A percentile compares a stretch with the other conserved stretches of the same genome.
These are phyloP conservation scores for Scartelaos histophorus DNA, from an alignment of 2,113 vertebrate genomes.

Conservation along the genomic window DNA sequence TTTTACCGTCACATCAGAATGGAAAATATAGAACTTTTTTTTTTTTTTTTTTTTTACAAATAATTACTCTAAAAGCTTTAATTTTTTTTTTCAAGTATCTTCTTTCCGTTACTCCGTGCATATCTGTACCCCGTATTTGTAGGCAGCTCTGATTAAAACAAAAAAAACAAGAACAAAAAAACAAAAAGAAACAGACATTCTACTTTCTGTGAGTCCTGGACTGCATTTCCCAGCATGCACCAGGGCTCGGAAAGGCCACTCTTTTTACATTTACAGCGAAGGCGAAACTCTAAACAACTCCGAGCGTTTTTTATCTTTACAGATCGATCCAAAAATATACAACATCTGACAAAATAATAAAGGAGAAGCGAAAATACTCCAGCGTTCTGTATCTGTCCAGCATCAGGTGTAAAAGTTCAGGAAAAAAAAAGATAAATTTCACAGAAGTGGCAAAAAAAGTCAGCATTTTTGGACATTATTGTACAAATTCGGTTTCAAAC, in stretches of 20 bases:
- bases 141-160: constrained; percentile 18
- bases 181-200: neutral
- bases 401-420: neutral
- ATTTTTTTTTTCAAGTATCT: neutral
- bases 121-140: neutral
- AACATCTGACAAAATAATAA: neutral
- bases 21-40: too few relatives aligned
- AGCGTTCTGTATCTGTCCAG: neutral
- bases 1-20: too few relatives aligned
- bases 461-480: neutral
- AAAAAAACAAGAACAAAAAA: neutral
- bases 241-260: constrained; percentile 13
- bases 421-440: neutral
- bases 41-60: neutral
- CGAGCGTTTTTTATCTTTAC: neutral
- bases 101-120: neutral
- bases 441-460: neutral
- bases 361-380: neutral
- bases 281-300: neutral
- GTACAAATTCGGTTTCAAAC: too few relatives aligned
- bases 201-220: constrained; percentile 9
- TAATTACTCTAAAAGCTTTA: too few relatives aligned
- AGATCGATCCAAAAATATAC: constrained; percentile 2
- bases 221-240: constrained; percentile 65
- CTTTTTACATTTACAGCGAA: neutral